Conservation (phyloP, 2,888 invertebrate species). For the Ormyrus labotus region DNA sequence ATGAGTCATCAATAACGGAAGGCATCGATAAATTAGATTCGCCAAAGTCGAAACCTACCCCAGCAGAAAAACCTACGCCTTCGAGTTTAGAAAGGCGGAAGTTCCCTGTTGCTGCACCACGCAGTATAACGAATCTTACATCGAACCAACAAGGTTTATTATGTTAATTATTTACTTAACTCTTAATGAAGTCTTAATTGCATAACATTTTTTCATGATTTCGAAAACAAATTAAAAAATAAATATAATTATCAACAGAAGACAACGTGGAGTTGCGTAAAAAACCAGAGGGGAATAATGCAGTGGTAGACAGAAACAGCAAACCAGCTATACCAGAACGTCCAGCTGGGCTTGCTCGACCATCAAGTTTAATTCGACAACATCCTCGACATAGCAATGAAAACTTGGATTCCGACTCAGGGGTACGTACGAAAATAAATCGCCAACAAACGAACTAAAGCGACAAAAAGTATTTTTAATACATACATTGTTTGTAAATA, state of each 20-base stretch:
- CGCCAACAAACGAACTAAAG: slow-evolving; percentile 14
- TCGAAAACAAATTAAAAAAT: neutral
- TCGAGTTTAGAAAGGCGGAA: slow-evolving; percentile 75
- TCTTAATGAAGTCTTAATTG: neutral
- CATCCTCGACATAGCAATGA: slow-evolving; percentile 70
- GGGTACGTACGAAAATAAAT: slow-evolving; percentile 67
- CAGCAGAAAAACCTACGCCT: slow-evolving; percentile 69
- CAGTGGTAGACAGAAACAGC: slow-evolving; percentile 70
- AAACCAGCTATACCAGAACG: slow-evolving; percentile 91
- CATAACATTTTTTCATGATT: slow-evolving; percentile 7
- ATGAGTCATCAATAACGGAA: slow-evolving; percentile 31
- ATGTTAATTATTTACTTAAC: slow-evolving; percentile 19
- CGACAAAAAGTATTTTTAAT: slow-evolving; percentile 9
- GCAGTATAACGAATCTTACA: slow-evolving; percentile 70
- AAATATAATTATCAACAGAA: neutral
- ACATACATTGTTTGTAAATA: slow-evolving; percentile 24
- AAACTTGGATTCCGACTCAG: slow-evolving; percentile 70
- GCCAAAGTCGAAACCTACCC: slow-evolving; percentile 64
- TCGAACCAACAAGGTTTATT: slow-evolving; percentile 47
- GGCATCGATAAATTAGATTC: slow-evolving; percentile 58
- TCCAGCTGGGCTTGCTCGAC: slow-evolving; percentile 83
- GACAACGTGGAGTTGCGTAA: slow-evolving; percentile 78
- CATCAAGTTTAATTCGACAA: slow-evolving; percentile 72
- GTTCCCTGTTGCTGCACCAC: slow-evolving; percentile 79
- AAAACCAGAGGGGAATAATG: slow-evolving; percentile 67